These are phyloP conservation scores for Protodeltote pygarga DNA, from an alignment of 2,888 invertebrate genomes.

Conservation along the genomic window DNA sequence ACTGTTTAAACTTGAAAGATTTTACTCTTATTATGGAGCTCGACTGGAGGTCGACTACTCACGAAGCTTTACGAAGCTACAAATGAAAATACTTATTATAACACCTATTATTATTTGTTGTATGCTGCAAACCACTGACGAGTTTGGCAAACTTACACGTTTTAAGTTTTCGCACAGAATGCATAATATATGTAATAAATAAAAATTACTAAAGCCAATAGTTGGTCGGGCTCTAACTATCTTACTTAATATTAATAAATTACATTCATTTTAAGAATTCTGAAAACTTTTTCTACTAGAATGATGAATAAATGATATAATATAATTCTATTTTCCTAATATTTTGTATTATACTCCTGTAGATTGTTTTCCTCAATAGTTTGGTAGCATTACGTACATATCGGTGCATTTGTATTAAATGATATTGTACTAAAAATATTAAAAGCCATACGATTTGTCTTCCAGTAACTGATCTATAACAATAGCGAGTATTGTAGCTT, in stretches of 20 bases:
- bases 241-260: conserved; percentile 42
- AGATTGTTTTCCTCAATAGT: conserved; percentile 78
- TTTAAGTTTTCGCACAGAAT: conserved; percentile 23
- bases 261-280: conserved; percentile 59
- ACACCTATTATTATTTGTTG: conserved; percentile 13
- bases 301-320: conserved; percentile 55
- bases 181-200: conserved; percentile 12
- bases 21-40: conserved; percentile 37
- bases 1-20: conserved; percentile 55
- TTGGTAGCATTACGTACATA: conserved; percentile 79
- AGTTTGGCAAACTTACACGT: conserved; percentile 5
- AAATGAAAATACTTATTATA: conserved; percentile 1
- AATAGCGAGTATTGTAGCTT: conserved; percentile 85
- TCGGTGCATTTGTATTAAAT: conserved; percentile 82
- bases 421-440: conserved; percentile 79
- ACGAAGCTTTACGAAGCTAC: conserved; percentile 3
- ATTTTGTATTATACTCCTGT: conserved; percentile 78
- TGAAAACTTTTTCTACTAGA: conserved; percentile 76
- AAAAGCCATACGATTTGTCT: conserved; percentile 88
- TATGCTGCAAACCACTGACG: conserved; percentile 13
- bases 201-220: conserved; percentile 8
- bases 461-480: conserved; percentile 86
- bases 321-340: conserved; percentile 84
- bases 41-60: conserved; percentile 29
- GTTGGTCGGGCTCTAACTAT: conserved; percentile 44